Conservation (phyloP, 2,888 invertebrate genomes). For the Diplolepis rosae region DNA sequence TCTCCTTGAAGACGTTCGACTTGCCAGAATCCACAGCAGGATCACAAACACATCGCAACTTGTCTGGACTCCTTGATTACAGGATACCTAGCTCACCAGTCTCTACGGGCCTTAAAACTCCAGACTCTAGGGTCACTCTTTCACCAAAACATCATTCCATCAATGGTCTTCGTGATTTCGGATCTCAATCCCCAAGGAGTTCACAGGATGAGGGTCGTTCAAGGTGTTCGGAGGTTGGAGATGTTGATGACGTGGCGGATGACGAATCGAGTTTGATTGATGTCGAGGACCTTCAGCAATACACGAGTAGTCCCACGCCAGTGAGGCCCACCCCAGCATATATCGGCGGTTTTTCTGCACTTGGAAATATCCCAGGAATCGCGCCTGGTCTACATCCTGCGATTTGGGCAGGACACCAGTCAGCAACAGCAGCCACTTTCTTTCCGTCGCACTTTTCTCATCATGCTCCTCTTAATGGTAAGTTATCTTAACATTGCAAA, state of each 20-base stretch:
- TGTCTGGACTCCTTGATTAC: conserved; percentile 43
- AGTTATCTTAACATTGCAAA: conserved; percentile 26
- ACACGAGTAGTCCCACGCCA: conserved; percentile 58
- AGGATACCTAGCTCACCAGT: conserved; percentile 28
- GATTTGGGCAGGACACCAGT: conserved; percentile 66
- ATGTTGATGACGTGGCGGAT: conserved; percentile 80
- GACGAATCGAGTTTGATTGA: conserved; percentile 82
- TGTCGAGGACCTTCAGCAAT: conserved; percentile 80
- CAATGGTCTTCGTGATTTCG: conserved; percentile 14
- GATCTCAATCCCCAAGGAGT: conserved; percentile 64
- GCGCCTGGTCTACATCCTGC: conserved; percentile 62
- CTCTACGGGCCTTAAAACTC: conserved; percentile 31
- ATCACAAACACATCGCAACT: conserved; percentile 30
- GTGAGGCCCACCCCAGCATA: conserved; percentile 70
- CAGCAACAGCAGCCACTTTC: conserved; percentile 61
- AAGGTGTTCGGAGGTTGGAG: conserved; percentile 74
- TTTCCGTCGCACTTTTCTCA: conserved; percentile 68
- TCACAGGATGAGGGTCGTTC: conserved; percentile 61
- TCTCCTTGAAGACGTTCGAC: conserved; percentile 6
- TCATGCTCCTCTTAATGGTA: conserved; percentile 68
- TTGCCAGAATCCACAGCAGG: conserved; percentile 43
- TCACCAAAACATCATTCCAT: conserved; percentile 48
- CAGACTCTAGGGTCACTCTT: background rate
- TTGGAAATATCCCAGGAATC: conserved; percentile 61
- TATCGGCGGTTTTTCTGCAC: conserved; percentile 64